Evolutionary conservation across 2,113 vertebrate genomes (phyloP).

Genomic region (Piaya cayana): DNA sequence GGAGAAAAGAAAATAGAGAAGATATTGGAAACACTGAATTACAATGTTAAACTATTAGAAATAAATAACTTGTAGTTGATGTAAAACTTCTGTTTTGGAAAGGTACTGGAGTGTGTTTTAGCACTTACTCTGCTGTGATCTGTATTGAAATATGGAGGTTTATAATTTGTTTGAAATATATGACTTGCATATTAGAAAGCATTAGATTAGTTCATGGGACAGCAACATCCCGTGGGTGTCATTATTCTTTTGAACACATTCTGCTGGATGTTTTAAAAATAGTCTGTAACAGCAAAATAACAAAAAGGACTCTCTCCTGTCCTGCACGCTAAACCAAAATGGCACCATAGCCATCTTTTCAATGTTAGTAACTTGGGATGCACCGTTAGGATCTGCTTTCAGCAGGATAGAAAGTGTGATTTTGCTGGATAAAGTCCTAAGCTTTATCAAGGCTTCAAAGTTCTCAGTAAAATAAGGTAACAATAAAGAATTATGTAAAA

Average conservation of each 20-base stretch:
- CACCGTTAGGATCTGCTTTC: background rate
- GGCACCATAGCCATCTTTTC: background rate
- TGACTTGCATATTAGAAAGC: background rate
- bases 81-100: background rate
- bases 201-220: background rate
- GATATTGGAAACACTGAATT: background rate
- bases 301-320: background rate
- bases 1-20: background rate
- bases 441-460: conserved; percentile 1
- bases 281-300: background rate
- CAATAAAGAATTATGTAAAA: background rate
- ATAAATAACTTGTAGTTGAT: background rate
- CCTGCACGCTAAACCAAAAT: background rate
- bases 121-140: background rate
- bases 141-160: background rate
- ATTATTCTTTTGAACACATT: background rate
- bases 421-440: background rate
- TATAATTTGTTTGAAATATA: background rate
- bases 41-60: background rate
- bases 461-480: background rate
- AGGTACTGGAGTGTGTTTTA: background rate
- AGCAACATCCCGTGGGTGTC: background rate
- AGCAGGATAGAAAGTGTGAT: background rate
- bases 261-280: background rate
- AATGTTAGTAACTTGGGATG: background rate